These are phyloP conservation scores for Sarotherodon lohbergeri DNA, from an alignment of 2,113 vertebrate genomes.

Conservation along the genomic window DNA sequence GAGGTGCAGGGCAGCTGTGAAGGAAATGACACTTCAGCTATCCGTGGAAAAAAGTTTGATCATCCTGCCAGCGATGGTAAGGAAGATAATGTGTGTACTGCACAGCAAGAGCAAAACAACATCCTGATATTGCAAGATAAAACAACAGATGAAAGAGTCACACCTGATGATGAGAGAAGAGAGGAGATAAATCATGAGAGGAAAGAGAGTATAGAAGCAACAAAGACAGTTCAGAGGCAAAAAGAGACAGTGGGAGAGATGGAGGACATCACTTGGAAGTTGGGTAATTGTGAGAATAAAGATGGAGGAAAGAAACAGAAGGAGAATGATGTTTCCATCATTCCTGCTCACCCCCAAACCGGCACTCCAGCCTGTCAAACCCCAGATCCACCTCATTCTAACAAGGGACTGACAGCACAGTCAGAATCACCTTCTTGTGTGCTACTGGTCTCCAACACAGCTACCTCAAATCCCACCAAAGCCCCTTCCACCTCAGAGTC, in stretches of 20 bases:
- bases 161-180: neutral
- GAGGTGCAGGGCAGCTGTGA: neutral
- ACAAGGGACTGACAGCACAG: neutral
- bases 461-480: slow-evolving; percentile 69
- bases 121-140: neutral
- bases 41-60: slow-evolving; percentile 2
- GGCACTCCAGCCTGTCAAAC: neutral
- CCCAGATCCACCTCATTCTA: slow-evolving; percentile 14
- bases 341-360: neutral
- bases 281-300: neutral
- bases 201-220: neutral
- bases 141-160: neutral
- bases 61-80: neutral
- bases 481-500: slow-evolving; percentile 32
- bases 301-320: neutral
- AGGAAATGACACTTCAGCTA: slow-evolving; percentile 6
- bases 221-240: neutral
- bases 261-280: slow-evolving; percentile 3
- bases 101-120: neutral
- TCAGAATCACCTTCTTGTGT: slow-evolving; percentile 13
- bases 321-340: neutral
- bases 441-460: slow-evolving; percentile 39
- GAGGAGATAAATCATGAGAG: neutral
- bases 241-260: neutral
- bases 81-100: neutral